A percentile compares a stretch with the other conserved stretches of the same genome.
Conservation (phyloP, 1,140 invertebrate genomes). For the Drosophila parabipectinata region DNA sequence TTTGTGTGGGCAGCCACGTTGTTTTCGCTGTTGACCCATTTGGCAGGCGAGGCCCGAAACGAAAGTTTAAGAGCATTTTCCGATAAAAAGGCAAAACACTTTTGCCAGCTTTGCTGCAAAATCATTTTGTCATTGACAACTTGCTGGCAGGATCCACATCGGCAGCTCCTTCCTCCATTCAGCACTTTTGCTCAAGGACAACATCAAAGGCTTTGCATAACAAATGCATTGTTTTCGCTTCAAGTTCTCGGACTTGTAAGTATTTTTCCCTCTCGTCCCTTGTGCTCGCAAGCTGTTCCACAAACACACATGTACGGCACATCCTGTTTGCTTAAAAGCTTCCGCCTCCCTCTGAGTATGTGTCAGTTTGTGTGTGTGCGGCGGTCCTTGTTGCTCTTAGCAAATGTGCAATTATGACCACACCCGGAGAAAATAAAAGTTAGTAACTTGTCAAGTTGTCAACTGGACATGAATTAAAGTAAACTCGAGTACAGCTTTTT, state of each 20-base stretch:
- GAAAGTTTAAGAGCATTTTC: slow-evolving; percentile 42
- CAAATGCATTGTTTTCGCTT: slow-evolving; percentile 74
- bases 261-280: slow-evolving; percentile 56
- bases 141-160: slow-evolving; percentile 10
- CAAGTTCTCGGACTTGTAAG: slow-evolving; percentile 67
- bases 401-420: slow-evolving; percentile 76
- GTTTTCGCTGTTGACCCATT: slow-evolving; percentile 60
- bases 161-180: slow-evolving; percentile 20
- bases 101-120: slow-evolving; percentile 29
- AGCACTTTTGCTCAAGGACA: slow-evolving; percentile 60
- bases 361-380: not conserved
- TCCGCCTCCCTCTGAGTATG: slow-evolving; percentile 36
- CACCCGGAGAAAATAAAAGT: not conserved
- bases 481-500: no score
- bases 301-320: slow-evolving; percentile 53
- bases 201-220: slow-evolving; percentile 80
- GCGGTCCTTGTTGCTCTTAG: slow-evolving; percentile 47
- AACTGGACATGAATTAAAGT: not conserved
- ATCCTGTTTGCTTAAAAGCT: slow-evolving; percentile 80
- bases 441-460: not conserved
- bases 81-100: slow-evolving; percentile 42
- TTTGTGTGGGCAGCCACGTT: slow-evolving; percentile 39
- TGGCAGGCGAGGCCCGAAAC: slow-evolving; percentile 41
- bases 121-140: slow-evolving; percentile 66
- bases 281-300: slow-evolving; percentile 59